Percentiles rank a stretch among this genome's conserved stretches.
Conservation (phyloP, 2,888 invertebrate genomes). For the Nephrotoma appendiculata region DNA sequence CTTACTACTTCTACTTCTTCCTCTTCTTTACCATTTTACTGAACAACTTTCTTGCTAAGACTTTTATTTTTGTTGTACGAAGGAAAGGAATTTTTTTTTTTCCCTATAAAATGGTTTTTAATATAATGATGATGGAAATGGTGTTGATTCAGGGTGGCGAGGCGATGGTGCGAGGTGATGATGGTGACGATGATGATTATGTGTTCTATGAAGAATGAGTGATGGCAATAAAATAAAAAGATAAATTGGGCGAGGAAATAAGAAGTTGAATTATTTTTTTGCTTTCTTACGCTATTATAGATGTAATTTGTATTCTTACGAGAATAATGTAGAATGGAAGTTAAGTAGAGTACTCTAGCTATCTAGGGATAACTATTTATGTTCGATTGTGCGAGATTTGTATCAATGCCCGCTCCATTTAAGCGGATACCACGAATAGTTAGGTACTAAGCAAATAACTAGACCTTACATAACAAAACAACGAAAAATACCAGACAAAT, state of each 20-base stretch:
- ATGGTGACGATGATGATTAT: background rate
- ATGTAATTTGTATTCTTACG: background rate
- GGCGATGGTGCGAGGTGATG: background rate
- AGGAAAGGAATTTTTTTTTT: background rate
- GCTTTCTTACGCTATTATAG: background rate
- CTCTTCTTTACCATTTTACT: background rate
- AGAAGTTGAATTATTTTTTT: background rate
- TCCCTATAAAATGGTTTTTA: background rate
- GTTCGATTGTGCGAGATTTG: background rate
- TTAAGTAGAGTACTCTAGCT: background rate
- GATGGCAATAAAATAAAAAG: background rate
- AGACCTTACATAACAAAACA: too few species aligned
- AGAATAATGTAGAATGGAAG: background rate
- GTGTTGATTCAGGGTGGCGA: background rate
- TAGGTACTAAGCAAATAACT: too few species aligned
- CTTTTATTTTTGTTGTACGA: background rate
- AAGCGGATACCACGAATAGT: too few species aligned
- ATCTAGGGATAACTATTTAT: background rate
- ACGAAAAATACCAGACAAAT: too few species aligned
- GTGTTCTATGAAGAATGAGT: background rate
- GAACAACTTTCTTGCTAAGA: background rate
- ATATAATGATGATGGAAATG: background rate
- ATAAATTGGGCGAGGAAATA: background rate
- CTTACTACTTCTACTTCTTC: background rate
- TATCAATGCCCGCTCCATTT: background rate